Base-by-base conservation (phyloP, 2,888 invertebrate genomes). In the Elmis aenea region DNA sequence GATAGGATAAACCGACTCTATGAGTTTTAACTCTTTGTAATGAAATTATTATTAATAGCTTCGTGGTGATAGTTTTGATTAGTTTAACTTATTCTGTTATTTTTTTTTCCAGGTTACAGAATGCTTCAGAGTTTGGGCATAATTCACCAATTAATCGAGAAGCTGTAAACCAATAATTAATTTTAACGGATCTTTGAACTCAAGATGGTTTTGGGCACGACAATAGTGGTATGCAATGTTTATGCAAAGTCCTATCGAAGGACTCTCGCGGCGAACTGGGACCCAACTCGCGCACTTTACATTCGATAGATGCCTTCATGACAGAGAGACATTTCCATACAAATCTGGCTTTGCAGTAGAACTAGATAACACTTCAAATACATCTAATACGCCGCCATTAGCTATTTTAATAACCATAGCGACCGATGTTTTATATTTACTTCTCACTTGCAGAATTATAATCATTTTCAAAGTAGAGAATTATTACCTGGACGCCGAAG, bases 211-310 rank as follows among this genome's bases (percentile, higher is more conserved):
- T 50, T 57, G 52, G 53, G 51, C 47, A 45, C 44, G 40, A 31
- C 49, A 45, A 37, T 43, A 46, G 51, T 54, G 55, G 49, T 50
- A 59, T 61, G 61, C 64, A 55, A 64, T 64, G 64, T 61, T 50
- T 54, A 54, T 56, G 52, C 59, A 54, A 55, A 52, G 42, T 51
- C 50, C 45, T 49, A 52, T 52, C 55, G 56, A 42, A 49, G 43
- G 38, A 48, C 50, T 34, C 46, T 52, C 46, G 52, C 45, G 46
- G 51, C 57, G 48, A 55, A 54, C 45, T 58, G 62, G 59, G 61
- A 62, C 42, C 56, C 62, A 29, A 58, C 54, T 36, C 57, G 58
- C 48, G 58, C 59, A 45, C 52, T 55, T 14, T 56, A 53, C 46
- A 54, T 59, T 50, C 59, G 59, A 54, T 63, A 60, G 52, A 56